Conservation (phyloP, 2,113 vertebrate genomes). For the Ailurus styani region DNA sequence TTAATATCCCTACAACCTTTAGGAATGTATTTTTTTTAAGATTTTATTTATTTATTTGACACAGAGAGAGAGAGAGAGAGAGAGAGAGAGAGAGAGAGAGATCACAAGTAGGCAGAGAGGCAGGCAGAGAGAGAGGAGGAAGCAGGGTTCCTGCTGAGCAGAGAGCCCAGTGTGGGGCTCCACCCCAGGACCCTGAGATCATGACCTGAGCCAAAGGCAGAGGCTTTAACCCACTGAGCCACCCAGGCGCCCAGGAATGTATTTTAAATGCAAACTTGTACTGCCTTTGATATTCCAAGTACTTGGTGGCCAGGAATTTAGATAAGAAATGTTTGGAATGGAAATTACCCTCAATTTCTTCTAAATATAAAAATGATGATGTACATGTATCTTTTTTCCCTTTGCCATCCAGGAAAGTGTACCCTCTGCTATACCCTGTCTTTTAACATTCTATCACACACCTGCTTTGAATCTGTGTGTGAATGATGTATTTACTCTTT, state of each 20-base stretch:
- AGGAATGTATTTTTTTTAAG: not conserved
- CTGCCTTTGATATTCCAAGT: not conserved
- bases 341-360: not conserved
- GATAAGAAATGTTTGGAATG: not conserved
- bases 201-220: no score
- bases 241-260: no score
- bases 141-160: no score
- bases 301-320: not conserved
- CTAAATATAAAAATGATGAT: not conserved
- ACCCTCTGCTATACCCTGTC: not conserved
- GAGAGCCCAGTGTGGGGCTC: no score
- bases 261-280: not conserved
- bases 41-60: no score
- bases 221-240: no score
- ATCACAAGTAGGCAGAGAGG: no score
- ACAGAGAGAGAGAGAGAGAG: no score
- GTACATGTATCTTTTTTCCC: not conserved
- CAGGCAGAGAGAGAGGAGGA: no score
- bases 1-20: not conserved
- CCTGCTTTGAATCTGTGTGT: not conserved
- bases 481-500: not conserved
- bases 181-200: no score
- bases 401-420: not conserved
- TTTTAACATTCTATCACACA: not conserved
- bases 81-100: no score